Conservation (phyloP, 1,140 invertebrate genomes). For the Aethina tumida region DNA sequence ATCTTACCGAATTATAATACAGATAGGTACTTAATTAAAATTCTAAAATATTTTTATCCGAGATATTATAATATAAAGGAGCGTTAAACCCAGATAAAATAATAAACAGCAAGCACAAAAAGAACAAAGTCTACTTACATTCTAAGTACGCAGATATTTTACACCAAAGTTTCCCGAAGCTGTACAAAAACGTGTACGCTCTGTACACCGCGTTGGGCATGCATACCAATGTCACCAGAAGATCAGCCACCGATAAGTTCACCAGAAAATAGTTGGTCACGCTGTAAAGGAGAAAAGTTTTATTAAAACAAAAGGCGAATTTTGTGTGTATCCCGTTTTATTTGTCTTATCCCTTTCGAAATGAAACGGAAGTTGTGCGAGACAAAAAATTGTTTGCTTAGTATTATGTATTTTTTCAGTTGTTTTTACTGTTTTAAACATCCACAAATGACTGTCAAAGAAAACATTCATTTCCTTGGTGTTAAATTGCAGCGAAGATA, state of each 20-base stretch:
- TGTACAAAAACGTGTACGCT: conserved; percentile 57
- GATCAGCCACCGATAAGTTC: conserved; percentile 78
- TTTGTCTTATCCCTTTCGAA: no score
- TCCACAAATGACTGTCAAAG: no score
- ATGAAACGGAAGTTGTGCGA: no score
- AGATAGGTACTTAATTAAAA: neutral
- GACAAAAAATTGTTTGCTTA: no score
- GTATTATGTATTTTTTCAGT: no score
- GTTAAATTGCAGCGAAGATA: no score
- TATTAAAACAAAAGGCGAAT: conserved; percentile 5
- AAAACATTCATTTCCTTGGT: no score
- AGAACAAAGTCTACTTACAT: conserved; percentile 44
- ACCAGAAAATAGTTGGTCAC: conserved; percentile 87
- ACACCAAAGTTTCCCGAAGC: conserved; percentile 60
- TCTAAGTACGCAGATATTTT: conserved; percentile 63
- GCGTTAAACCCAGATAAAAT: neutral
- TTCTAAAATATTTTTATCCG: neutral
- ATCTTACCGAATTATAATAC: no score
- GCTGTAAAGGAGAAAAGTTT: conserved; percentile 44
- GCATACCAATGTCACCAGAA: conserved; percentile 72
- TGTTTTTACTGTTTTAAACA: no score
- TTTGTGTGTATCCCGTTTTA: no score
- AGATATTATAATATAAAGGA: neutral
- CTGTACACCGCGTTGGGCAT: conserved; percentile 68
- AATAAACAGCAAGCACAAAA: conserved; percentile 2